Evolutionary conservation across 2,888 invertebrate genomes (phyloP), one percentile per base, ranked within the genome.

Genomic region (Yponomeuta cagnagella): DNA sequence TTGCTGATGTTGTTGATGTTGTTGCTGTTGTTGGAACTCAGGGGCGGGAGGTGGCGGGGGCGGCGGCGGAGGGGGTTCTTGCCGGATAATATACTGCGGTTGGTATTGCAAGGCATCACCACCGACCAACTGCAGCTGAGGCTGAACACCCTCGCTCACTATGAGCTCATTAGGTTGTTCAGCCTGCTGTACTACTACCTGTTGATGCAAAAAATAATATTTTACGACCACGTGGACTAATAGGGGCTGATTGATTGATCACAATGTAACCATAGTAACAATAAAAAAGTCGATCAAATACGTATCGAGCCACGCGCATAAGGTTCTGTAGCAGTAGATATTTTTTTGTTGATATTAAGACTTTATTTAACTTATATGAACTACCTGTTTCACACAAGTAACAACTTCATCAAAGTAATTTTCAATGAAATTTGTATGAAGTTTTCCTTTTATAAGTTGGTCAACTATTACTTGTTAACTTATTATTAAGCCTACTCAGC

Each of bases 181-280:
- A 71, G 93, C 83, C 83, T 93, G 93, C 76, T 91, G 90, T 74
- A 93, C 92, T 74, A 93, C 92, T 79, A 93, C 89, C 93, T 92
- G 71, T 5, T 43, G 68, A 63, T 58, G 12, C 12, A 31, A 58
- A 65, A 15, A 70, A 31, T 15, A 48, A 63, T 10, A 58, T 15
- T 10, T 2, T 43, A 15, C 33, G n/a, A 31, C 4, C 2, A n/a
- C 3, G 63, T 15, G 63, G 33, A 12, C 10, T 10, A 33, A 10
- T 23, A 10, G 1, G 31, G 33, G 65, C 33, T 1, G 2, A 31
- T 3, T 65, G 9, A 65, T 12, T 10, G 10, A 30, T 23, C 31
- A 30, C 8, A 64, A 64, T 30, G 23, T 63, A n/a, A 63, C 23
- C 63, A n/a, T 63, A 23, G 63, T 15, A n/a, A 10, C 74, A 63